These are phyloP conservation scores for Megamerina dolium DNA, from an alignment of 2,888 invertebrate genomes.

Conservation along the genomic window DNA sequence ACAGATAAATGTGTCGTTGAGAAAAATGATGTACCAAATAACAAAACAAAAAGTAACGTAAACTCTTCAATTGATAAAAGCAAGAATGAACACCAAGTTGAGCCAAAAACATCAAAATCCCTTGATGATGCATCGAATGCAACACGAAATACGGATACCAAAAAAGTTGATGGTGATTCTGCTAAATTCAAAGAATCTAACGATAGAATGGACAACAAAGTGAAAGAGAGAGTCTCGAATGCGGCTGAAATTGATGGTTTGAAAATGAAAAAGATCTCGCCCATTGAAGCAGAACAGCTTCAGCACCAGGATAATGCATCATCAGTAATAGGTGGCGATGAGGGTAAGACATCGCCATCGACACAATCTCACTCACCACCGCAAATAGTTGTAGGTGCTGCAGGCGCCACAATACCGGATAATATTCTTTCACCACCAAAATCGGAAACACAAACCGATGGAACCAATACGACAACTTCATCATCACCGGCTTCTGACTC, in stretches of 20 bases:
- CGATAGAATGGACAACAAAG: neutral
- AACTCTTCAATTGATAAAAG: too few relatives aligned
- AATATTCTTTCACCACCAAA: conserved; percentile 43
- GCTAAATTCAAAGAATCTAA: neutral
- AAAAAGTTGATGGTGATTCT: neutral
- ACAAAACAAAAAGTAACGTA: too few relatives aligned
- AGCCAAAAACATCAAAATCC: too few relatives aligned
- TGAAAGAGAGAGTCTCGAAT: too few relatives aligned
- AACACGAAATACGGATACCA: conserved; percentile 2
- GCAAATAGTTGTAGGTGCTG: conserved; percentile 1
- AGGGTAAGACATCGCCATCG: conserved; percentile 2
- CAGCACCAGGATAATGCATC: neutral
- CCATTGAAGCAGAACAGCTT: neutral
- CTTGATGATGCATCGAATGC: too few relatives aligned
- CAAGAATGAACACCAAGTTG: too few relatives aligned
- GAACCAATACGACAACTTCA: conserved; percentile 42
- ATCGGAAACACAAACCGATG: conserved; percentile 44
- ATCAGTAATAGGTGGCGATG: neutral
- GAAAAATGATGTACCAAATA: too few relatives aligned
- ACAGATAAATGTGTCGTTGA: too few relatives aligned
- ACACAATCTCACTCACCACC: conserved; percentile 11
- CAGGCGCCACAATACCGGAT: conserved; percentile 31
- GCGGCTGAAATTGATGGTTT: neutral
- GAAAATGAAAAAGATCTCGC: conserved; percentile 2
- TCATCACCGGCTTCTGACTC: conserved; percentile 43